phyloP scores from a whole-genome alignment of 2,797 vertebrate species.

The Holocentrus rufus region DNA sequence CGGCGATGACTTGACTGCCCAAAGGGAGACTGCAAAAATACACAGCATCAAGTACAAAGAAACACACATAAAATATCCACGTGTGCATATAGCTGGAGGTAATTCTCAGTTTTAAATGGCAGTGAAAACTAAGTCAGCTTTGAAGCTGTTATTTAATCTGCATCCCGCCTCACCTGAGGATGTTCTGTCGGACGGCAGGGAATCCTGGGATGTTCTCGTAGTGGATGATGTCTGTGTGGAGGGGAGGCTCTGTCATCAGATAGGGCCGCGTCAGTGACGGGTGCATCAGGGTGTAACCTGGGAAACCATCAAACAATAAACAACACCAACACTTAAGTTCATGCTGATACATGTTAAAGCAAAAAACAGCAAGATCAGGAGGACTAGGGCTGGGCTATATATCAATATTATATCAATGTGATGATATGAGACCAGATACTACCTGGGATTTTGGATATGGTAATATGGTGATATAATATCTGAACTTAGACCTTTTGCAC shows the following conservation, averaged over 20 bases:
- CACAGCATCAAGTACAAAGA: constrained; percentile 40
- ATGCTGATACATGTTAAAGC: neutral
- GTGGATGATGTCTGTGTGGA: constrained; percentile 98
- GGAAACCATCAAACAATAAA: constrained; percentile 46
- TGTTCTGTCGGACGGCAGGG: constrained; percentile 92
- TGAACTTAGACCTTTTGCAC: too few species aligned
- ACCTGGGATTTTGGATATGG: too few species aligned
- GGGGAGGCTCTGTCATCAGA: constrained; percentile 92
- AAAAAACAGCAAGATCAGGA: neutral
- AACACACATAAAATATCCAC: neutral
- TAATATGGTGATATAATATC: too few species aligned
- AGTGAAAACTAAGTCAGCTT: neutral
- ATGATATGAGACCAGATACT: too few species aligned
- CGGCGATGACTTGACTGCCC: constrained; percentile 95
- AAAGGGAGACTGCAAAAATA: constrained; percentile 88
- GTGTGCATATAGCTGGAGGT: neutral
- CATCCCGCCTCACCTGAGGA: constrained; percentile 86
- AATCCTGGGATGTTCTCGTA: constrained; percentile 98
- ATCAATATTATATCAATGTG: too few species aligned
- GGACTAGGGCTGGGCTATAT: neutral
- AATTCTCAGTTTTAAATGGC: neutral
- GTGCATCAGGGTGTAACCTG: constrained; percentile 99
- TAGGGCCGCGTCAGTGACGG: constrained; percentile 96
- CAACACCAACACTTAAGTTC: neutral
- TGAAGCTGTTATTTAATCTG: neutral